Conservation (phyloP, 2,113 vertebrate species). For the Rostratula benghalensis region DNA sequence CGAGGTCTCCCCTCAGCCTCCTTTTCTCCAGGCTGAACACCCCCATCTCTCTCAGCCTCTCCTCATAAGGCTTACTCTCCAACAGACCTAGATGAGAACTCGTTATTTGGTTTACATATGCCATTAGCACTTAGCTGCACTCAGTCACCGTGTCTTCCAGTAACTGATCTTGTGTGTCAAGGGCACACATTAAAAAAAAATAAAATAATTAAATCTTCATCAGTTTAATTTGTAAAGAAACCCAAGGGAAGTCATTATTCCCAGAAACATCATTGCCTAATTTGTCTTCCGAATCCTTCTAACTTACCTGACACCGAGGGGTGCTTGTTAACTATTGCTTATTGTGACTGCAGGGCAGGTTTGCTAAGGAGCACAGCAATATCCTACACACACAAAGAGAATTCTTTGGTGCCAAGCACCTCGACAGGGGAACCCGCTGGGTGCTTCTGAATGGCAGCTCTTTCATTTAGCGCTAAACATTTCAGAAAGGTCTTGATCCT, state of each 20-base stretch:
- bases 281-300: conserved; percentile 57
- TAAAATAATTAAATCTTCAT: conserved; percentile 64
- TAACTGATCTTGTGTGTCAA: conserved; percentile 21
- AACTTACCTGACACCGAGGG: conserved; percentile 22
- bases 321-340: background rate
- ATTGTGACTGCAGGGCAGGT: background rate
- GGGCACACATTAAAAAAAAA: background rate
- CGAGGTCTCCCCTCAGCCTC: no score
- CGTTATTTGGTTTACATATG: conserved; percentile 39
- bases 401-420: background rate
- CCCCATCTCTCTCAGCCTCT: no score
- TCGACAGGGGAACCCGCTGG: background rate
- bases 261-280: conserved; percentile 57
- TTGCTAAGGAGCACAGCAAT: background rate
- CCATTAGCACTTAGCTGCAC: background rate
- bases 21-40: no score
- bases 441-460: background rate
- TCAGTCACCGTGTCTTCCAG: conserved; percentile 1
- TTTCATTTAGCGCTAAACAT: background rate
- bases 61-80: no score
- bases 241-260: conserved; percentile 61
- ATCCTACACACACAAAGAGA: fast-evolving
- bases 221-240: conserved; percentile 63
- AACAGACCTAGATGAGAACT: conserved; percentile 29
- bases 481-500: background rate